A percentile compares a stretch with the other conserved stretches of the same genome.
Evolutionary conservation across 2,113 vertebrate species (phyloP).

Genomic region (Notarius lentiginosus): DNA sequence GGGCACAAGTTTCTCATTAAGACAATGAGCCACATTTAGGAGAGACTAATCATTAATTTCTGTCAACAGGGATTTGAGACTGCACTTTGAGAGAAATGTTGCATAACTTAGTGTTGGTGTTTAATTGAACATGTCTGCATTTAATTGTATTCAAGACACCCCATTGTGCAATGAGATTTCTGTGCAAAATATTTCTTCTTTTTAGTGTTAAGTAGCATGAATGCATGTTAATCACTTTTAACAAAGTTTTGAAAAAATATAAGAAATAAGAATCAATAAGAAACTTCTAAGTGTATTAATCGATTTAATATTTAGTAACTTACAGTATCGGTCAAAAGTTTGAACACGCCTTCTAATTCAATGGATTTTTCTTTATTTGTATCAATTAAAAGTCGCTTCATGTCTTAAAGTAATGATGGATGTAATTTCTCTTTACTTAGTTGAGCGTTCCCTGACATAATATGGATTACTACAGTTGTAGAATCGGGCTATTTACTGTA

Average conservation of each 20-base stretch:
- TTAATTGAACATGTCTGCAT: background rate
- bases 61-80: background rate
- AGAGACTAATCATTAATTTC: background rate
- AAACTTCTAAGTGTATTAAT: background rate
- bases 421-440: no score
- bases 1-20: conserved; percentile 2
- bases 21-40: background rate
- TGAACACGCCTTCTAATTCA: no score
- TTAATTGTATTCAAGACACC: conserved; percentile 2
- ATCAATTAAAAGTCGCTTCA: no score
- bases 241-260: background rate
- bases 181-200: background rate
- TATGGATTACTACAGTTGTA: no score
- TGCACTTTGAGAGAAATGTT: background rate
- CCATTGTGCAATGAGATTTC: background rate
- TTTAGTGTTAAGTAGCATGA: background rate
- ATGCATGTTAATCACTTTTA: background rate
- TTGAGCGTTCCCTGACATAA: no score
- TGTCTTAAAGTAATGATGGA: no score
- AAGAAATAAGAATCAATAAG: background rate
- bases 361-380: no score
- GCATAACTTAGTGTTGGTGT: background rate
- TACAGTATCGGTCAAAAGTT: no score
- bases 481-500: no score
- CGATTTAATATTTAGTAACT: background rate